Conservation (phyloP, 53 echinoderm and acorn worm genomes). For the Stichopus horrens region DNA sequence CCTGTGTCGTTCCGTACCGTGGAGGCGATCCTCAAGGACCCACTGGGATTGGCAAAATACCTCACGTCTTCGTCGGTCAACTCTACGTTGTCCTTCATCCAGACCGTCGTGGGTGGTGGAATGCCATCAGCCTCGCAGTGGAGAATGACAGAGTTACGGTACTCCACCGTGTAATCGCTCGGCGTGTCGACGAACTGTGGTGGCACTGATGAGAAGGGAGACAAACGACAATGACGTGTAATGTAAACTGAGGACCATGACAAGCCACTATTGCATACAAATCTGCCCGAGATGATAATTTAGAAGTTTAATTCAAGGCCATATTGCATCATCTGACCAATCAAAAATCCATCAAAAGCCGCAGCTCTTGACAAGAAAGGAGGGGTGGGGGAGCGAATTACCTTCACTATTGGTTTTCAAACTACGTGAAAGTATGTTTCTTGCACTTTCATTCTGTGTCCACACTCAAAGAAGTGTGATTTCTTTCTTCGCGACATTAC, state of each 20-base stretch:
- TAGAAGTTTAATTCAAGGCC: constrained; percentile 43
- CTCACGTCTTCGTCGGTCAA: constrained; percentile 70
- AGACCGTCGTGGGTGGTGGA: constrained; percentile 75
- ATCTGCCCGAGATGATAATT: too few species aligned
- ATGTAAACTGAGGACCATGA: too few species aligned
- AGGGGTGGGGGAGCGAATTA: too few species aligned
- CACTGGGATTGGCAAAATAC: constrained; percentile 56
- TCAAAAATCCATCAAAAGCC: constrained; percentile 65
- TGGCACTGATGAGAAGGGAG: constrained; percentile 51
- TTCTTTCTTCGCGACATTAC: too few species aligned
- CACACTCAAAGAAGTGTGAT: too few species aligned
- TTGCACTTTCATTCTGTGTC: too few species aligned
- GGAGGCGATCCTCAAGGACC: constrained; percentile 53
- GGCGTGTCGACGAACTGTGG: constrained; percentile 65
- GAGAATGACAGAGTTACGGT: constrained; percentile 59
- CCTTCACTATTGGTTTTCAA: too few species aligned
- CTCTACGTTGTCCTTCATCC: constrained; percentile 75
- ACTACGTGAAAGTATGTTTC: too few species aligned
- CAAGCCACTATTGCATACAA: not conserved
- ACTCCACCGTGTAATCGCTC: constrained; percentile 59
- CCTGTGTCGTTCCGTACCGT: constrained; percentile 61
- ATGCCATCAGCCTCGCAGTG: constrained; percentile 74
- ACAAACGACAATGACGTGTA: not conserved
- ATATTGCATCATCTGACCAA: constrained; percentile 62
- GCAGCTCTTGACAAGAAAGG: not conserved